Conservation (phyloP, 2,797 vertebrate species). For the Pelobates cultripes region DNA sequence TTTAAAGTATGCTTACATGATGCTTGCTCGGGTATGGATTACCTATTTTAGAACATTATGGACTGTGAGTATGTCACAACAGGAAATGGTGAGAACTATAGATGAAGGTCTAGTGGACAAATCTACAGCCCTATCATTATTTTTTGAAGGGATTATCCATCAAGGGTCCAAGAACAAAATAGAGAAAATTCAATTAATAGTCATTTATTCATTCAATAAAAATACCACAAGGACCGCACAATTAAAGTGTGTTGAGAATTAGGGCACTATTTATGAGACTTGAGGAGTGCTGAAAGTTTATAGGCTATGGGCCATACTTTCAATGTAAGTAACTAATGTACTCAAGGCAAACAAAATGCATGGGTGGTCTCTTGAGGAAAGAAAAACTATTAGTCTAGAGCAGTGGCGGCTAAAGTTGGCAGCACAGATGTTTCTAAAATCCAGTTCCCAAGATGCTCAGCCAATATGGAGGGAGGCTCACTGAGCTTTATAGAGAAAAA, state of each 20-base stretch:
- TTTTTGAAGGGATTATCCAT: neutral
- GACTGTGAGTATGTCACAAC: too few relatives aligned
- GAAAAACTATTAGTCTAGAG: neutral
- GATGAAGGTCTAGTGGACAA: neutral
- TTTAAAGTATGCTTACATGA: too few relatives aligned
- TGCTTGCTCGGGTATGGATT: too few relatives aligned
- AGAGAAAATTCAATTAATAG: neutral
- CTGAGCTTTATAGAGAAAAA: too few relatives aligned
- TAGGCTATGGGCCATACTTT: neutral
- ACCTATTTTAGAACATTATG: too few relatives aligned
- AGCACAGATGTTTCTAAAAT: too few relatives aligned
- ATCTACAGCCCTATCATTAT: neutral
- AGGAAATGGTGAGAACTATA: too few relatives aligned
- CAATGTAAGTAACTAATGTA: neutral
- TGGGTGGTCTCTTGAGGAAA: neutral
- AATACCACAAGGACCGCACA: neutral
- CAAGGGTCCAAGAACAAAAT: neutral
- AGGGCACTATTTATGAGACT: neutral
- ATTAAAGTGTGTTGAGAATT: neutral
- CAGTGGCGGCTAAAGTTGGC: neutral
- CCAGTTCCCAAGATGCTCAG: too few relatives aligned
- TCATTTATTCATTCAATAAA: conserved; percentile 2
- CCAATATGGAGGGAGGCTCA: too few relatives aligned
- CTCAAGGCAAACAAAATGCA: neutral
- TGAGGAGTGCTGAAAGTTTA: neutral